Evolutionary conservation across 2,888 invertebrate genomes (phyloP).

Genomic region (Malthinus seriepunctatus): DNA sequence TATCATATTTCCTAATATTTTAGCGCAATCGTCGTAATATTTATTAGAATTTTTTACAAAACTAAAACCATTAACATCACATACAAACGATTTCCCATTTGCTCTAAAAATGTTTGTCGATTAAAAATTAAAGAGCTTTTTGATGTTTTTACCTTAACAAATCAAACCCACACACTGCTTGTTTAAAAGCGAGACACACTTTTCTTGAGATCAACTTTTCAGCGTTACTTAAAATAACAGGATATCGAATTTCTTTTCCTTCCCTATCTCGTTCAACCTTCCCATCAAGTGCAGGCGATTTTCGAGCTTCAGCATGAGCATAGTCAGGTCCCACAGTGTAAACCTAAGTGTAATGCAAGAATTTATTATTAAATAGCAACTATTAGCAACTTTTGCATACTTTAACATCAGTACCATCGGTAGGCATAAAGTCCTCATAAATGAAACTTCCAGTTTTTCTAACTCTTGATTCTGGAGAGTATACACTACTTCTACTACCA

Average conservation of each 20-base stretch:
- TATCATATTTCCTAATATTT: slow-evolving; percentile 98
- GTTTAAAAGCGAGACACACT: slow-evolving; percentile 95
- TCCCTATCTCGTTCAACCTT: slow-evolving; percentile 98
- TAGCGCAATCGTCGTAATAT: slow-evolving; percentile 99
- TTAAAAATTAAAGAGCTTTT: too few relatives aligned
- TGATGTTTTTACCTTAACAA: slow-evolving; percentile 68
- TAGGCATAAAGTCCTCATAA: slow-evolving; percentile 99
- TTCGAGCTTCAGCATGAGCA: slow-evolving; percentile 98
- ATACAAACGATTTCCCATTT: slow-evolving; percentile 98
- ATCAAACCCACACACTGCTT: slow-evolving; percentile 99
- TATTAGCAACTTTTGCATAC: slow-evolving; percentile 35
- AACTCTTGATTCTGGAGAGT: slow-evolving; percentile 95
- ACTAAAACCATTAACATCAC: slow-evolving; percentile 99
- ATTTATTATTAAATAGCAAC: background rate
- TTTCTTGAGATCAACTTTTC: slow-evolving; percentile 98
- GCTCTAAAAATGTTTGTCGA: slow-evolving; percentile 64
- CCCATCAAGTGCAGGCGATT: slow-evolving; percentile 97
- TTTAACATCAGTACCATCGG: slow-evolving; percentile 77
- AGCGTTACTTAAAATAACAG: slow-evolving; percentile 94
- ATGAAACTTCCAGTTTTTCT: slow-evolving; percentile 97
- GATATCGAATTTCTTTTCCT: slow-evolving; percentile 98
- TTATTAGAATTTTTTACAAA: slow-evolving; percentile 99
- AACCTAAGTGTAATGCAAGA: slow-evolving; percentile 61
- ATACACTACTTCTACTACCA: slow-evolving; percentile 97
- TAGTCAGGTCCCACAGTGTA: slow-evolving; percentile 99